Conservation (phyloP, 2,888 invertebrate species). For the Seladonia tumulorum region DNA sequence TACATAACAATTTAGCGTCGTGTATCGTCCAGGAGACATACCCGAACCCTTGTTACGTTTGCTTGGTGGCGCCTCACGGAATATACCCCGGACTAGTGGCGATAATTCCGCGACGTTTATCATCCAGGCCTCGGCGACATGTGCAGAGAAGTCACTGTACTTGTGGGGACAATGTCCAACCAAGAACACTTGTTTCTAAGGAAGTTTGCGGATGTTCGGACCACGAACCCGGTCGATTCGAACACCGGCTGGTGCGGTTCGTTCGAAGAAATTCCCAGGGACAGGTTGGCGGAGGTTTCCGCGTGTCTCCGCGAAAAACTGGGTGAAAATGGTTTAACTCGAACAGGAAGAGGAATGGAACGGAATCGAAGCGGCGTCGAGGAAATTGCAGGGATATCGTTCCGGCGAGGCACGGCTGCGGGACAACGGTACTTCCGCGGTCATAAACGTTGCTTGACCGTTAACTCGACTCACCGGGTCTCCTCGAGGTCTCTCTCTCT, state of each 20-base stretch:
- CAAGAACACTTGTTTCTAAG: neutral
- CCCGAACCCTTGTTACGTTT: too few species aligned
- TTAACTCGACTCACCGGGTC: conserved; percentile 63
- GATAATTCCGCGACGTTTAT: too few species aligned
- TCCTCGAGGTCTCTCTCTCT: conserved; percentile 6
- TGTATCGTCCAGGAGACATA: too few species aligned
- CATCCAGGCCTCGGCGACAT: too few species aligned
- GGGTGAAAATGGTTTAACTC: conserved; percentile 37
- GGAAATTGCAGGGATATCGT: conserved; percentile 49
- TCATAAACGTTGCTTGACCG: conserved; percentile 67
- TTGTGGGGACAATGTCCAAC: neutral
- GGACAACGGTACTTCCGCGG: conserved; percentile 68
- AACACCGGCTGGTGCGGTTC: neutral
- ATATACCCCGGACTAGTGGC: too few species aligned
- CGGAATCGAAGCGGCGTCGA: conserved; percentile 9
- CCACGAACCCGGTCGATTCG: neutral
- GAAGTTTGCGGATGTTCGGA: neutral
- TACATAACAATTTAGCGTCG: too few species aligned
- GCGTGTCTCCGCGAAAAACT: neutral
- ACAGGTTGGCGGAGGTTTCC: neutral
- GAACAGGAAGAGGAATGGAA: conserved; percentile 11
- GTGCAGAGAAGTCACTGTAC: neutral
- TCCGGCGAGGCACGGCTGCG: conserved; percentile 40
- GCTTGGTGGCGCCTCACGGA: too few species aligned
- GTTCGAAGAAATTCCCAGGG: neutral